A percentile compares a stretch with the other conserved stretches of the same genome.
Evolutionary conservation across 1,140 invertebrate species (phyloP).

Genomic region (Bombus cullumanus): DNA sequence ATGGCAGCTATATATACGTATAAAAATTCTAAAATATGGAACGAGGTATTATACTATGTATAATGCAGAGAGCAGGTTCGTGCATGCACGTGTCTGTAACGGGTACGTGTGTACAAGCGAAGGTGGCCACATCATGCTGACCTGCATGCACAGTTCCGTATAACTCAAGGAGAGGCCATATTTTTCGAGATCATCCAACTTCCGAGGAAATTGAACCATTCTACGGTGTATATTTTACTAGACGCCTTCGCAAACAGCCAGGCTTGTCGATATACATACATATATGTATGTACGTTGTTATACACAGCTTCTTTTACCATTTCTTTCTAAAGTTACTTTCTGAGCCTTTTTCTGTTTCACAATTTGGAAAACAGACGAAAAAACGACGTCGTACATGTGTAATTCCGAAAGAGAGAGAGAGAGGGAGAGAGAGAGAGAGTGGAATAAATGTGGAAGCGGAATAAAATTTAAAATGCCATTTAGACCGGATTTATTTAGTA

Average conservation of each 20-base stretch:
- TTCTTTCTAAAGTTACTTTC: neutral
- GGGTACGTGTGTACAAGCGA: neutral
- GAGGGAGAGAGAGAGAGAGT: no score
- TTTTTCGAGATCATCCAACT: constrained; percentile 30
- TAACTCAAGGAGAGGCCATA: constrained; percentile 32
- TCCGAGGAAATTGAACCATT: constrained; percentile 26
- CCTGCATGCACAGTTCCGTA: constrained; percentile 6
- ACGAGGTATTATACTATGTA: neutral
- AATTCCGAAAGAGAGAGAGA: no score
- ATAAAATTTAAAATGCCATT: neutral
- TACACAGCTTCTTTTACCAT: neutral
- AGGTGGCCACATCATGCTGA: constrained; percentile 14
- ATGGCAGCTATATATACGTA: neutral
- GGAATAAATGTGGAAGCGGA: neutral
- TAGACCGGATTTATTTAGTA: neutral
- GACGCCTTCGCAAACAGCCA: constrained; percentile 17
- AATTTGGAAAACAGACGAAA: neutral
- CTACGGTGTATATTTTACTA: constrained; percentile 29
- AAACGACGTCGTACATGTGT: neutral
- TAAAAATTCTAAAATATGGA: constrained; percentile 18
- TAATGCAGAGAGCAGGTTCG: neutral
- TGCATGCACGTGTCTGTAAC: neutral
- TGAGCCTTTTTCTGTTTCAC: neutral
- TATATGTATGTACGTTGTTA: neutral
- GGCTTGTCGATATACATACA: neutral